phyloP scores from a whole-genome alignment of 2,888 invertebrate genomes.

The Dolichomitus sp. region DNA sequence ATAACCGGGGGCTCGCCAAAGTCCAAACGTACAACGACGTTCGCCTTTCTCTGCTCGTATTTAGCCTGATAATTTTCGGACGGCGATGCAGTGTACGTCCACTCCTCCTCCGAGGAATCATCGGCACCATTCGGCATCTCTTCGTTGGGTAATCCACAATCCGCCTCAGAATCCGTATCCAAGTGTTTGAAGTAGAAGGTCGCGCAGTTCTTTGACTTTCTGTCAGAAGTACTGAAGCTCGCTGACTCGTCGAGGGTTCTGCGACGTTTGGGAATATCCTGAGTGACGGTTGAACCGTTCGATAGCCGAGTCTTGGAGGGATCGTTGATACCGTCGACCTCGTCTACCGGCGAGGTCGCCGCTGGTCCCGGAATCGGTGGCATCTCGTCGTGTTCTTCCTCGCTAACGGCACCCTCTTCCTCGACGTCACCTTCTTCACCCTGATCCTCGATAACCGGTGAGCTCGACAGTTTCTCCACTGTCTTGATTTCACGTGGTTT shows the following conservation, averaged over 20 bases:
- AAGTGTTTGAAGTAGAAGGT: conserved; percentile 95
- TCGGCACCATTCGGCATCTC: conserved; percentile 86
- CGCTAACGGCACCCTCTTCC: conserved; percentile 73
- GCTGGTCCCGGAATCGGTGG: conserved; percentile 82
- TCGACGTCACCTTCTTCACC: conserved; percentile 82
- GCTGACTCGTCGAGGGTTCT: conserved; percentile 77
- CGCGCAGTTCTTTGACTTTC: conserved; percentile 93
- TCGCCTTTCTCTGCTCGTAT: conserved; percentile 74
- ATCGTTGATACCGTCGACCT: conserved; percentile 76
- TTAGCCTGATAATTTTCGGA: conserved; percentile 69
- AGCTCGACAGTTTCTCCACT: conserved; percentile 64
- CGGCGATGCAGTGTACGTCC: conserved; percentile 88
- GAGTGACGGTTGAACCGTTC: conserved; percentile 32
- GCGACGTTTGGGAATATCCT: conserved; percentile 74
- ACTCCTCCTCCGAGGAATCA: conserved; percentile 90
- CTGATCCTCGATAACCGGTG: conserved; percentile 74
- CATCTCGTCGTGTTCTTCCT: conserved; percentile 80
- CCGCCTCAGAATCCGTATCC: conserved; percentile 94
- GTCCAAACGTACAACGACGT: conserved; percentile 79
- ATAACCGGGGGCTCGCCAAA: conserved; percentile 75
- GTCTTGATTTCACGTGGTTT: conserved; percentile 72
- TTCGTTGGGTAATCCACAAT: conserved; percentile 81
- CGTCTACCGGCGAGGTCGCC: conserved; percentile 75
- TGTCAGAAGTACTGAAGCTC: conserved; percentile 88
- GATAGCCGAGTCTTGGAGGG: conserved; percentile 47